phyloP scores from a whole-genome alignment of 2,797 vertebrate genomes.

The Phataginus tricuspis region DNA sequence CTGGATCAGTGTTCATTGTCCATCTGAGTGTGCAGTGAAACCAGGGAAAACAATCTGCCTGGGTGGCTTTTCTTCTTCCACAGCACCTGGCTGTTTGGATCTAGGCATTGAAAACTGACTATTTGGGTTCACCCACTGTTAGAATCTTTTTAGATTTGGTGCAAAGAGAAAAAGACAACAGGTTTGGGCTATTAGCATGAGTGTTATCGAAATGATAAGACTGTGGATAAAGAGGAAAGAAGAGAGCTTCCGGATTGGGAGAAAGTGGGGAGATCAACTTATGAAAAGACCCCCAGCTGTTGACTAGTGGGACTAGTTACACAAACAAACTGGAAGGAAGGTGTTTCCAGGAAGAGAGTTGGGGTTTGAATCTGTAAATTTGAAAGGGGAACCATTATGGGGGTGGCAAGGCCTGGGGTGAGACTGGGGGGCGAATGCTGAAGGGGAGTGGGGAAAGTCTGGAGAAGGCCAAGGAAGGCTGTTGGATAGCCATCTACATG shows the following conservation, averaged over 20 bases:
- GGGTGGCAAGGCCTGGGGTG: background rate
- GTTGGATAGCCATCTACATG: background rate
- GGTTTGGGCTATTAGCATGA: background rate
- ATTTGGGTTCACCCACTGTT: background rate
- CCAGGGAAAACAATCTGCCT: background rate
- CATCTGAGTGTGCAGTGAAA: background rate
- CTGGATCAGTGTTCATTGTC: background rate
- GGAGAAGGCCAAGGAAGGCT: too few relatives aligned
- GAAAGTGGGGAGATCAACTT: background rate
- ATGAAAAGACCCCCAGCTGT: rapidly evolving
- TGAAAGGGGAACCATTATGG: background rate
- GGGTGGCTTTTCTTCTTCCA: background rate
- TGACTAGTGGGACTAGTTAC: too few relatives aligned
- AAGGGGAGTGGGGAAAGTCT: background rate
- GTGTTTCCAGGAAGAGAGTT: background rate
- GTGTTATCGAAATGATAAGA: background rate
- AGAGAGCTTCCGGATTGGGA: background rate
- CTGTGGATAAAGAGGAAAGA: background rate
- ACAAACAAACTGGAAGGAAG: background rate
- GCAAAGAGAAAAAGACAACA: background rate
- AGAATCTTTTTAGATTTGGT: background rate
- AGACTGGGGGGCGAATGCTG: background rate
- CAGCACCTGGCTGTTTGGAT: background rate
- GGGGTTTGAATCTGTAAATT: background rate
- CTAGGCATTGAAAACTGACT: background rate